Conservation (phyloP, 2,888 invertebrate species). For the Habroteleia sp. region DNA sequence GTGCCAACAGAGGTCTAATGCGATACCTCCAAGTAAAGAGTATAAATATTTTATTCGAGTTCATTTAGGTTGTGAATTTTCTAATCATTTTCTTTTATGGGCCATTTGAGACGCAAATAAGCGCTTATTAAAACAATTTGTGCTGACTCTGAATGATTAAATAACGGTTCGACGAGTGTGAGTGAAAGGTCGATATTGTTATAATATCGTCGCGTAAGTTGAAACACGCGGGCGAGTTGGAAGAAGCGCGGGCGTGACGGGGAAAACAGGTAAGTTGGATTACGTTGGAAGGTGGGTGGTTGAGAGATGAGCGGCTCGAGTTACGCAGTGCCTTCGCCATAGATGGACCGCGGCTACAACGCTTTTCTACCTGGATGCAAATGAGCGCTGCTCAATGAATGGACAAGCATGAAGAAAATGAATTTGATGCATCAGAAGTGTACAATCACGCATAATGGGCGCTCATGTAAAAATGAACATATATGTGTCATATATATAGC, state of each 20-base stretch:
- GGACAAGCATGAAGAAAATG: constrained; percentile 10
- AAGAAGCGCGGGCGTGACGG: constrained; percentile 48
- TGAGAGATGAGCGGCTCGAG: constrained; percentile 55
- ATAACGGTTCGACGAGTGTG: constrained; percentile 31
- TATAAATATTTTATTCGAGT: constrained; percentile 38
- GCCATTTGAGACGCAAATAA: constrained; percentile 36
- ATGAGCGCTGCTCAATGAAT: constrained; percentile 20
- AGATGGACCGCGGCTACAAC: constrained; percentile 22
- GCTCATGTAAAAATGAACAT: too few species aligned
- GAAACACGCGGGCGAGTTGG: constrained; percentile 9
- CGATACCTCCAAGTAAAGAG: constrained; percentile 9
- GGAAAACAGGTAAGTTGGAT: constrained; percentile 54
- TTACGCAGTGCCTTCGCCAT: constrained; percentile 50
- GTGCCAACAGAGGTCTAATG: too few species aligned
- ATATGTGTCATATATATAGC: too few species aligned
- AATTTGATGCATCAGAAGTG: constrained; percentile 16
- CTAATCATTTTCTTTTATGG: constrained; percentile 31
- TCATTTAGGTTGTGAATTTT: constrained; percentile 39
- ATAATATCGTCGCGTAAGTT: constrained; percentile 27
- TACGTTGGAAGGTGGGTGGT: constrained; percentile 52
- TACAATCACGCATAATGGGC: constrained; percentile 27
- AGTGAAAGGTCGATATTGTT: constrained; percentile 29
- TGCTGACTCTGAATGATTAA: constrained; percentile 37
- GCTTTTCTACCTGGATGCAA: constrained; percentile 34
- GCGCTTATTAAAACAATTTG: constrained; percentile 41